Conservation (phyloP, 2,888 invertebrate species). For the Aquatica leii region DNA sequence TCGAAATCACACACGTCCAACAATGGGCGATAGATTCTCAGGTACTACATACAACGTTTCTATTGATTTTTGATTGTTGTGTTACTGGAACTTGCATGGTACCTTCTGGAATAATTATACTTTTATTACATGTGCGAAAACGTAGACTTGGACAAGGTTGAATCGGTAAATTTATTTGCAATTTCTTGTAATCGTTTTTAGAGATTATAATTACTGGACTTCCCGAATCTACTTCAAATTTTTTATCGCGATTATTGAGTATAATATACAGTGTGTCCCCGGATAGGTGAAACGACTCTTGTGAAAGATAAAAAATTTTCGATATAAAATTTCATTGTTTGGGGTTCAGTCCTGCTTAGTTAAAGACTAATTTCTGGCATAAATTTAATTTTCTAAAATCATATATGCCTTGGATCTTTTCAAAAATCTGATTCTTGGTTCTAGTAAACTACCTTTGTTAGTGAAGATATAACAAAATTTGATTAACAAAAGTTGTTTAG, state of each 20-base stretch:
- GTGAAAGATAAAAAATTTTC: too few relatives aligned
- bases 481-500: too few relatives aligned
- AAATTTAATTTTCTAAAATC: too few relatives aligned
- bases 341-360: too few relatives aligned
- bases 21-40: neutral
- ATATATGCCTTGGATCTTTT: too few relatives aligned
- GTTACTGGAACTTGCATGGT: neutral
- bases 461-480: too few relatives aligned
- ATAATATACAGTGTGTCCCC: too few relatives aligned
- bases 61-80: neutral
- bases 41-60: constrained; percentile 4
- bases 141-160: neutral
- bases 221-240: constrained; percentile 6
- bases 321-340: too few relatives aligned
- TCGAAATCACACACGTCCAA: constrained; percentile 4
- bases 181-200: neutral
- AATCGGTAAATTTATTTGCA: neutral
- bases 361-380: too few relatives aligned
- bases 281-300: too few relatives aligned
- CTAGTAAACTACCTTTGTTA: too few relatives aligned
- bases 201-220: constrained; percentile 2
- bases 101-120: constrained; percentile 6
- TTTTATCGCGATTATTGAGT: neutral
- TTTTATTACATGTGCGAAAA: constrained; percentile 3
- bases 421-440: too few relatives aligned